Evolutionary conservation across 2,888 invertebrate genomes (phyloP), one percentile per base, ranked within the genome.

Genomic region (Drosophila colorata): DNA sequence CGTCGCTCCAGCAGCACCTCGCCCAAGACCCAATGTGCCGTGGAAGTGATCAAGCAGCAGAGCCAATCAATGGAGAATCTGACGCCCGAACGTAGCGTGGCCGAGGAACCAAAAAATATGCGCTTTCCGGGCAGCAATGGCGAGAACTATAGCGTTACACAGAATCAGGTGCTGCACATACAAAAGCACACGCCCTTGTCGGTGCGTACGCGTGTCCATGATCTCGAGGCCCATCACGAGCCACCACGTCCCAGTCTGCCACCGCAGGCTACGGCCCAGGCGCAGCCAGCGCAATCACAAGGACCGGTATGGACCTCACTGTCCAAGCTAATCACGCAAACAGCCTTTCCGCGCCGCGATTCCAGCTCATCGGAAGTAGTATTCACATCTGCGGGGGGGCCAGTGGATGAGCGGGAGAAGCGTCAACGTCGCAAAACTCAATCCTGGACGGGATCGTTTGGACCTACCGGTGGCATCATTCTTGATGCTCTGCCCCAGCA

Each of bases 101-200:
- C 90, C 48, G 93, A 93, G 69, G 93, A 94, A 70, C 94, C 95
- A n/a, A 93, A 95, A 46, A 96, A 97, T 91, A 95, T 96, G 91
- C 93, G 97, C 74, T 95, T 97, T 94, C 96, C 97, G 1, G 97
- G 96, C 90, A 96, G 95, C 85, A 96, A 96, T 91, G 97, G 97
- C 37, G 95, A 96, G 84, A 95, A 96, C 78, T 97, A 97, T 92
- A 97, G 97, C 91, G 97, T 97, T 28, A 97, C 97, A 46, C 97
- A 97, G 84, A 97, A 97, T 92, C 96, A 97, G 93, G 97, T 97
- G 86, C 95, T 97, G 71, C 95, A 97, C 85, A 93, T 97, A 76
- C 96, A 96, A 77, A 94, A 94, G 76, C 94, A 95, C 84, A 78
- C 90, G 40, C 87, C 90, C 33, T 81, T 94, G 23, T 95, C 94